A percentile compares a stretch with the other conserved stretches of the same genome.
Evolutionary conservation across 1,140 invertebrate genomes (phyloP).

Genomic region (Centruroides vittatus): DNA sequence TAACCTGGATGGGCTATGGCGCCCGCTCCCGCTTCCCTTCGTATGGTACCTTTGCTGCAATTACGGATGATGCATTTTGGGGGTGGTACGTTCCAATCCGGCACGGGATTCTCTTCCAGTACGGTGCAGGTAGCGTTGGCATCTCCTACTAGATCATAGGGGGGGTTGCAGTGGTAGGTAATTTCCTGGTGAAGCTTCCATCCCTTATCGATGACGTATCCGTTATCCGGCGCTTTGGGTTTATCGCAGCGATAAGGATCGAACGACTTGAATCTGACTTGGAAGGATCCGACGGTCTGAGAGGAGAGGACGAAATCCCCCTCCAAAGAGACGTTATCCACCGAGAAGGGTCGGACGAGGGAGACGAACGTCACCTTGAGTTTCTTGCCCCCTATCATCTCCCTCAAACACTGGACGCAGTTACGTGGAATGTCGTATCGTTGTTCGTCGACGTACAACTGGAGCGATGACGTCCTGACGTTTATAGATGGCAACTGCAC

Average conservation of each 20-base stretch:
- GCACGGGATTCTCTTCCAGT: conserved; percentile 8
- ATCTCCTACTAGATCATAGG: conserved; percentile 14
- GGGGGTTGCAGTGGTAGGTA: conserved; percentile 11
- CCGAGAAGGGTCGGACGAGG: not conserved
- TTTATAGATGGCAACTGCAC: conserved; percentile 9
- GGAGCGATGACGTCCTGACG: not conserved
- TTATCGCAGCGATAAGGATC: conserved; percentile 12
- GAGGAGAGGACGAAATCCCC: no score
- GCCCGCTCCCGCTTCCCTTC: not conserved
- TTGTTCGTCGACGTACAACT: conserved; percentile 11
- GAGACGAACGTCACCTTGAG: conserved; percentile 12
- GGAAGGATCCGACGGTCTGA: not conserved
- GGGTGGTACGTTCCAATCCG: conserved; percentile 9
- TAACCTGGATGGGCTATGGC: conserved; percentile 15
- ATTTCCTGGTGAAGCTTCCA: conserved; percentile 8
- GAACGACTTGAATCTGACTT: conserved; percentile 15
- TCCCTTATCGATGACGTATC: conserved; percentile 7
- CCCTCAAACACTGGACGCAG: conserved; percentile 15
- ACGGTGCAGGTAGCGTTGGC: conserved; percentile 4
- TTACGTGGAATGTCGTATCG: conserved; percentile 10
- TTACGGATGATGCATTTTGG: conserved; percentile 12
- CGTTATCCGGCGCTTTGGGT: conserved; percentile 10
- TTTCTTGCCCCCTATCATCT: conserved; percentile 9
- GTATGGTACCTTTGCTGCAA: conserved; percentile 4
- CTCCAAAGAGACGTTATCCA: no score